phyloP scores from a whole-genome alignment of 2,797 vertebrate genomes.

The Oreonectes daqikongensis region DNA sequence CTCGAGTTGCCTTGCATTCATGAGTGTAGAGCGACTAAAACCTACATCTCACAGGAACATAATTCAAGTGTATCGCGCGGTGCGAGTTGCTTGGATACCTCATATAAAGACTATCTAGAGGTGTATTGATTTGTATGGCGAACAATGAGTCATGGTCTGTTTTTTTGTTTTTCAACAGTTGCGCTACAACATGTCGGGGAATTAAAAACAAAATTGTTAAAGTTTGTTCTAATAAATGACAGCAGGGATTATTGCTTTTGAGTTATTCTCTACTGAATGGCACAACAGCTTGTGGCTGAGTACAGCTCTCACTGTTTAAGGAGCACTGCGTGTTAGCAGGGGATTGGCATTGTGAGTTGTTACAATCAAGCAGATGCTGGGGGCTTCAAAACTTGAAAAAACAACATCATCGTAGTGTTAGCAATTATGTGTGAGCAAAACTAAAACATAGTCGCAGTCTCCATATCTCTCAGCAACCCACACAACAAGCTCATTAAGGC shows the following conservation, averaged over 20 bases:
- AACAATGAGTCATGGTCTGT: neutral
- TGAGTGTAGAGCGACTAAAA: neutral
- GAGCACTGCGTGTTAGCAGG: conserved; percentile 56
- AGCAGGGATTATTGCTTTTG: conserved; percentile 4
- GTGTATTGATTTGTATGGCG: conserved; percentile 3
- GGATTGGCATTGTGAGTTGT: conserved; percentile 66
- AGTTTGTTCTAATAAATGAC: conserved; percentile 30
- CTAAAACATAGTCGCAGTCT: conserved; percentile 69
- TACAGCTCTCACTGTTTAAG: conserved; percentile 37
- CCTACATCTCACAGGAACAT: neutral
- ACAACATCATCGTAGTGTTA: conserved; percentile 69
- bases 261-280: conserved; percentile 13
- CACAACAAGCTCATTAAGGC: conserved; percentile 79
- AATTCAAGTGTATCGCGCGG: neutral
- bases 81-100: conserved; percentile 5
- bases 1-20: neutral
- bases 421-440: conserved; percentile 73
- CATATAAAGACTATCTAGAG: neutral
- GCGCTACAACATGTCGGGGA: neutral
- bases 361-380: conserved; percentile 75
- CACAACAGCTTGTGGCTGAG: conserved; percentile 37
- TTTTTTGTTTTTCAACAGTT: conserved; percentile 3
- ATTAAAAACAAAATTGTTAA: conserved; percentile 32
- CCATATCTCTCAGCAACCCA: conserved; percentile 64
- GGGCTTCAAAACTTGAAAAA: conserved; percentile 51